A percentile compares a stretch with the other conserved stretches of the same genome.
Evolutionary conservation across 2,888 invertebrate genomes (phyloP).

Genomic region (Hemicrepidius hirtus): DNA sequence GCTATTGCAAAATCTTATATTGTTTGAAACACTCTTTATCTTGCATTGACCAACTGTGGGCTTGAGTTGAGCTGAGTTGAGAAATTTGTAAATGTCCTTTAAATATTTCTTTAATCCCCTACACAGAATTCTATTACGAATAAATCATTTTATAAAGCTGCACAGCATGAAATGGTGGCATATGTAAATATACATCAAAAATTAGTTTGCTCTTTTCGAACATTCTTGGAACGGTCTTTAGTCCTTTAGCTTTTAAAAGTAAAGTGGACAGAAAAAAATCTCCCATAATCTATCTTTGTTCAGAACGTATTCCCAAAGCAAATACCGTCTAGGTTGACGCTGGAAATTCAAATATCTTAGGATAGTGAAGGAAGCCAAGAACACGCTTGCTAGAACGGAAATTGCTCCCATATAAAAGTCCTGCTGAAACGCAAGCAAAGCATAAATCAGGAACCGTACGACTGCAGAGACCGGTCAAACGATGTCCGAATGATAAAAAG

Average conservation of each 20-base stretch:
- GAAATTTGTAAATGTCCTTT: too few species aligned
- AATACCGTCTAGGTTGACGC: conserved; percentile 34
- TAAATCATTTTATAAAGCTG: too few species aligned
- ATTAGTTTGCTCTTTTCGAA: neutral
- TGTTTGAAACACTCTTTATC: too few species aligned
- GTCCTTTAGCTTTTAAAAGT: neutral
- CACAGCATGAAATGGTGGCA: too few species aligned
- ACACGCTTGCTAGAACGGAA: conserved; percentile 61
- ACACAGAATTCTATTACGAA: too few species aligned
- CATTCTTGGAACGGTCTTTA: neutral
- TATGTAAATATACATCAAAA: too few species aligned
- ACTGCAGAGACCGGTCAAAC: conserved; percentile 59
- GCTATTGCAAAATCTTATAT: too few species aligned
- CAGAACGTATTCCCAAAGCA: conserved; percentile 18
- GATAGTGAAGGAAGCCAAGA: conserved; percentile 57
- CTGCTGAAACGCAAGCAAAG: conserved; percentile 62
- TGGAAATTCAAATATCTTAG: conserved; percentile 48
- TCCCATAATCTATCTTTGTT: conserved; percentile 18
- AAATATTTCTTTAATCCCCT: too few species aligned
- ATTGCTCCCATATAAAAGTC: conserved; percentile 63
- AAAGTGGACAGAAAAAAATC: conserved; percentile 26
- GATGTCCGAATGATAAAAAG: conserved; percentile 63
- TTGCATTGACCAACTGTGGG: too few species aligned
- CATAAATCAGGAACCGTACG: conserved; percentile 61
- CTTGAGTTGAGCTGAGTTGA: too few species aligned